phyloP scores from a whole-genome alignment of 2,113 vertebrate species.

The Ceuthmochares aereus region DNA sequence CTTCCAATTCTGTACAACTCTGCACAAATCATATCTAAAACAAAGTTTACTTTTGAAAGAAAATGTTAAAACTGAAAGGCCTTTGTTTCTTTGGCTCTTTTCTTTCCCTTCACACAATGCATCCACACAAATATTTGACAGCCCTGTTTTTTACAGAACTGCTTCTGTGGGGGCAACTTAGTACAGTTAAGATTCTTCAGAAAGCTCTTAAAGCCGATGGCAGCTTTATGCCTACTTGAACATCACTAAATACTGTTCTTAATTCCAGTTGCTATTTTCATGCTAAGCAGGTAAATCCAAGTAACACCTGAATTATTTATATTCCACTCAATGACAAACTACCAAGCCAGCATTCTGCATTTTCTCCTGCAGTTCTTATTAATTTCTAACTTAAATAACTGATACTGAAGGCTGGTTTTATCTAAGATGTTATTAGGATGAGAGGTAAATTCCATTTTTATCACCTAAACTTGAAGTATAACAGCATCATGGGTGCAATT shows the following conservation, averaged over 20 bases:
- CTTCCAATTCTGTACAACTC: neutral
- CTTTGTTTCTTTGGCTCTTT: neutral
- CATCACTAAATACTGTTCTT: neutral
- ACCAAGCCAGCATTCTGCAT: neutral
- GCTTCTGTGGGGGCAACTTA: neutral
- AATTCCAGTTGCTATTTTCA: conserved; percentile 9
- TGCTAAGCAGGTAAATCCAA: neutral
- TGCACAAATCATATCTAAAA: neutral
- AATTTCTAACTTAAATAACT: neutral
- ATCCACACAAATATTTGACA: neutral
- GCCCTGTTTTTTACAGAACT: neutral
- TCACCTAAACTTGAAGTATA: neutral
- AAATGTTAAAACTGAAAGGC: neutral
- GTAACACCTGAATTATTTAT: neutral
- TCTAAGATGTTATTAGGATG: neutral
- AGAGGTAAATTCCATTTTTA: neutral
- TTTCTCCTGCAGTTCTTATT: neutral
- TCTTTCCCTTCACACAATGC: neutral
- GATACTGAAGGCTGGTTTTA: neutral
- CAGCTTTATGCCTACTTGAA: neutral
- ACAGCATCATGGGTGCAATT: neutral
- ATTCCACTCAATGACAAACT: neutral
- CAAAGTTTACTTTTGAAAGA: neutral
- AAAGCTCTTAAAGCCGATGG: conserved; percentile 9
- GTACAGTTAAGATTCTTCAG: neutral